Evolutionary conservation across 2,797 vertebrate species (phyloP), one percentile per base, ranked within the genome.

Genomic region (Geotrypetes seraphini): DNA sequence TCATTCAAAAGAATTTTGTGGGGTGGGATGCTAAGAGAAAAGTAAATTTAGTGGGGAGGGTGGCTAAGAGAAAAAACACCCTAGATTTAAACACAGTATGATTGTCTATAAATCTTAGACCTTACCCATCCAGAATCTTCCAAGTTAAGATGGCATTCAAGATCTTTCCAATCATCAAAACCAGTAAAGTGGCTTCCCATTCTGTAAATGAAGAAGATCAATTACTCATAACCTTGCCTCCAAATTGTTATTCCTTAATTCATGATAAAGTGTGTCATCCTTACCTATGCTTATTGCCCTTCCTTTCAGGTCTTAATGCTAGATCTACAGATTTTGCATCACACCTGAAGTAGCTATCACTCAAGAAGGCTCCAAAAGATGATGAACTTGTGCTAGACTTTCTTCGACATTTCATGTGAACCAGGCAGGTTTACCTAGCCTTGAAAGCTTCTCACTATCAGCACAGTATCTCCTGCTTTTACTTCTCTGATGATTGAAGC

Each of bases 201-300:
- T 92, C 94, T 97, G 92, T 78, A 94, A n/a, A 92, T 94, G 78
- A 96, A 93, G 89, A 82, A 95, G 71, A 85, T n/a, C n/a, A n/a
- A n/a, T 95, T 90, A 95, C 90, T 94, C 90, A 97, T 90, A 92
- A n/a, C 86, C 90, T 85, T 66, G 69, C 69, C 79, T 71, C 71
- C 73, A 78, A 71, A 71, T 58, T 36, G 22, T 39, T 74, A 75
- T 75, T 84, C 79, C 84, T 47, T 71, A 75, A 84, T 84, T 83
- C 81, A 76, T 84, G 77, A 81, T 86, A 84, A 86, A 75, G 84
- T 63, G 79, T 86, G 67, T 74, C 79, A 84, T 78, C 83, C 85
- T 88, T 88, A 94, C 80, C 81, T 84, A 86, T 87, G 86, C 84
- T 92, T 85, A 89, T 83, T 91, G 83, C 90, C 89, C 89, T 89